These are phyloP conservation scores for Cynaeus angustus DNA, from an alignment of 2,888 invertebrate species.

Conservation along the genomic window DNA sequence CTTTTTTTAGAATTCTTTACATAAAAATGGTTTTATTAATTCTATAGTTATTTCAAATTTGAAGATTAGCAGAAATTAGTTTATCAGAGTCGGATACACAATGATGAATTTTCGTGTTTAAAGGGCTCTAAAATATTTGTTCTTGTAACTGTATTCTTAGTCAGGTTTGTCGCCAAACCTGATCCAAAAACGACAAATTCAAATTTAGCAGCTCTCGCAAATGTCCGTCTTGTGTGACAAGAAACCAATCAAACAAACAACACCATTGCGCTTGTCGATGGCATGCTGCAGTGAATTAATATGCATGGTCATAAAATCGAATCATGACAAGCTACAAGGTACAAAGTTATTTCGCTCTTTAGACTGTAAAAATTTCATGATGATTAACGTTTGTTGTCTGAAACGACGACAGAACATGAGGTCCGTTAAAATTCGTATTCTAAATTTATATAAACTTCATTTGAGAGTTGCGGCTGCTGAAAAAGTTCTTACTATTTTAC, in stretches of 20 bases:
- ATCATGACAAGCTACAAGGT: slow-evolving; percentile 48
- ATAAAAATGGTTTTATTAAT: no score
- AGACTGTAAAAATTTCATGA: slow-evolving; percentile 21
- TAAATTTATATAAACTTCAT: background rate
- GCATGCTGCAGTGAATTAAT: slow-evolving; percentile 47
- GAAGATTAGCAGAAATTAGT: no score
- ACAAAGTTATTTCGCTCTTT: slow-evolving; percentile 21
- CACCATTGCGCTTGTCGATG: slow-evolving; percentile 31
- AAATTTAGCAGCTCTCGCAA: background rate
- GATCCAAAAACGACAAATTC: background rate
- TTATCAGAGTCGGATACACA: no score
- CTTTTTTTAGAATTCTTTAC: no score
- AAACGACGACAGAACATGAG: background rate
- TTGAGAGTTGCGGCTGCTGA: background rate
- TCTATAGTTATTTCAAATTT: no score
- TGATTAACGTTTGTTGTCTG: slow-evolving; percentile 21
- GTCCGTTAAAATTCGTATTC: background rate
- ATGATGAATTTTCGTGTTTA: no score
- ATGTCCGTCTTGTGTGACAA: slow-evolving; percentile 16
- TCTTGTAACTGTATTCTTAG: no score
- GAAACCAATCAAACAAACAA: slow-evolving; percentile 46
- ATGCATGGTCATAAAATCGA: slow-evolving; percentile 48
- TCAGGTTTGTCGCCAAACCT: no score
- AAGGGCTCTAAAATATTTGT: no score
- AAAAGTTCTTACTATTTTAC: slow-evolving; percentile 21